These are phyloP conservation scores for Schizopygopsis malacanthus DNA, from an alignment of 2,797 vertebrate genomes.

Conservation along the genomic window DNA sequence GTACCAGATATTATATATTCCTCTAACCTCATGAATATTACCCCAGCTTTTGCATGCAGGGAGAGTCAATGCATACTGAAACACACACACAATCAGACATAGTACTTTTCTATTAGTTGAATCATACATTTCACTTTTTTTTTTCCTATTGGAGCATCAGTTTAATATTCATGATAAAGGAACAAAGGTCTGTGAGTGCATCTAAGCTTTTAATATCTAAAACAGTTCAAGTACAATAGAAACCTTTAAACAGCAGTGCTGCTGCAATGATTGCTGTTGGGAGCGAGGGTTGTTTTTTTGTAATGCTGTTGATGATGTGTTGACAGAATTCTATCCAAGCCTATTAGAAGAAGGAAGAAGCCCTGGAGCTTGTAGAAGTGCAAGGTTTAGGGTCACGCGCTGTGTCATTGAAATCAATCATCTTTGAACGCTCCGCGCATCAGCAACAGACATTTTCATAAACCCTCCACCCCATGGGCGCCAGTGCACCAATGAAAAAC, in stretches of 20 bases:
- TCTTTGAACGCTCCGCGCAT: constrained; percentile 20
- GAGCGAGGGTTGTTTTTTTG: not conserved
- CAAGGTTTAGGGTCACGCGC: constrained; percentile 45
- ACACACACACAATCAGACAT: not conserved
- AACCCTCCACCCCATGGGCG: constrained; percentile 31
- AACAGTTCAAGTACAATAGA: not conserved
- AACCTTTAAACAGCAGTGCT: not conserved
- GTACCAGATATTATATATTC: not conserved
- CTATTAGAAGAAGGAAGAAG: constrained; percentile 30
- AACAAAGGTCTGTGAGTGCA: constrained; percentile 3
- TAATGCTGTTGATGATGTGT: constrained; percentile 37
- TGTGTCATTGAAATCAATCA: constrained; percentile 51
- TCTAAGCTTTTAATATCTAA: not conserved
- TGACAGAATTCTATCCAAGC: constrained; percentile 40
- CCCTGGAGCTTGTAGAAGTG: constrained; percentile 37
- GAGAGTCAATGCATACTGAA: not conserved
- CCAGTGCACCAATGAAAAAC: constrained; percentile 20
- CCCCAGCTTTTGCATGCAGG: not conserved
- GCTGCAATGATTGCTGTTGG: constrained; percentile 1
- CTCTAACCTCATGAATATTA: constrained; percentile 16
- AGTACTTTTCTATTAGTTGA: not conserved
- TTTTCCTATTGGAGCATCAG: not conserved
- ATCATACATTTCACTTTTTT: not conserved
- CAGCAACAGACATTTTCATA: constrained; percentile 39
- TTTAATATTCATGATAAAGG: constrained; percentile 19